phyloP scores from a whole-genome alignment of 2,888 invertebrate genomes.

The Leptopterna dolabrata region DNA sequence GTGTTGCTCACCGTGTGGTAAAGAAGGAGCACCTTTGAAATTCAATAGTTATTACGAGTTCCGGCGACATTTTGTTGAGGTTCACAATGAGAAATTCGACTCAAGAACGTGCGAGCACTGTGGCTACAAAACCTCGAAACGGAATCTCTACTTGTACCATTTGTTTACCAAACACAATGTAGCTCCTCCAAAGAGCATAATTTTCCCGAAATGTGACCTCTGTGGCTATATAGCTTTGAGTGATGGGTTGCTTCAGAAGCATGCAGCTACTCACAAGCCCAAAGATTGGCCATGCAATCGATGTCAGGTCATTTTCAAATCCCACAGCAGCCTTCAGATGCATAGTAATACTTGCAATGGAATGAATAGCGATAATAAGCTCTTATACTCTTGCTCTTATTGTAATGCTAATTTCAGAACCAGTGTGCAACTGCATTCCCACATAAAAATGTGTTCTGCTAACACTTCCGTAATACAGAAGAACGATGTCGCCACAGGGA shows the following conservation, averaged over 20 bases:
- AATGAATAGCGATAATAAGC: background rate
- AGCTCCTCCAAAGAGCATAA: slow-evolving; percentile 75
- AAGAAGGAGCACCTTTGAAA: slow-evolving; percentile 73
- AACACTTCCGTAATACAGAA: slow-evolving; percentile 2
- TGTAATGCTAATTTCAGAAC: slow-evolving; percentile 80
- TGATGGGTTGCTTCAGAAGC: slow-evolving; percentile 76
- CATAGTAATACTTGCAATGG: slow-evolving; percentile 67
- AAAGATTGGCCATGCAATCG: slow-evolving; percentile 70
- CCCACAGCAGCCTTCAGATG: slow-evolving; percentile 64
- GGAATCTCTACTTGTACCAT: slow-evolving; percentile 82
- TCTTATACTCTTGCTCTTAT: slow-evolving; percentile 73
- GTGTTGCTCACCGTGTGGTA: slow-evolving; percentile 82
- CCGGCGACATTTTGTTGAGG: slow-evolving; percentile 82
- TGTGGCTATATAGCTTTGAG: slow-evolving; percentile 83
- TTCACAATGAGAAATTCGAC: slow-evolving; percentile 83
- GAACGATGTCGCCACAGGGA: background rate
- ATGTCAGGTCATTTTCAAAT: slow-evolving; percentile 69
- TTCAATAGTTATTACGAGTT: slow-evolving; percentile 78
- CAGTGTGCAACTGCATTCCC: slow-evolving; percentile 77
- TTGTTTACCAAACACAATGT: slow-evolving; percentile 83
- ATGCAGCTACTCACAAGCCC: slow-evolving; percentile 74
- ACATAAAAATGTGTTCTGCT: slow-evolving; percentile 68
- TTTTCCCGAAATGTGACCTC: slow-evolving; percentile 82
- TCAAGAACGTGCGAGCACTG: slow-evolving; percentile 85
- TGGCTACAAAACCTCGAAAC: slow-evolving; percentile 80